A percentile compares a stretch with the other conserved stretches of the same genome.
Evolutionary conservation across 2,888 invertebrate species (phyloP).

Genomic region (Acrocera orbiculus): DNA sequence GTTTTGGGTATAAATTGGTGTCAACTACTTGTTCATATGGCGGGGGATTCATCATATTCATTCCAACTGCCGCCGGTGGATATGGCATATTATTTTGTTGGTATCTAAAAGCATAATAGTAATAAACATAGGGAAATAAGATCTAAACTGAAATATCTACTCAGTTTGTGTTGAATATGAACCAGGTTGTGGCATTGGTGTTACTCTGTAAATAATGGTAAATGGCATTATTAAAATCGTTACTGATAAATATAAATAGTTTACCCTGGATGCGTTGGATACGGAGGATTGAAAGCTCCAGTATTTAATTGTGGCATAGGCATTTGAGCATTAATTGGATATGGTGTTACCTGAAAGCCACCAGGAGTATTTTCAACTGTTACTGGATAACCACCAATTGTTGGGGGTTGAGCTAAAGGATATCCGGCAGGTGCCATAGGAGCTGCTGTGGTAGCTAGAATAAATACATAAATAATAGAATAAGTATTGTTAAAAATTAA

Average conservation of each 20-base stretch:
- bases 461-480: too few species aligned
- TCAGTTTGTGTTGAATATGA: too few species aligned
- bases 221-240: not conserved
- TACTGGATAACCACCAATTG: slow-evolving; percentile 7
- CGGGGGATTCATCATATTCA: slow-evolving; percentile 8
- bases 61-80: slow-evolving; percentile 1
- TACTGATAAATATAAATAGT: not conserved
- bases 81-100: not conserved
- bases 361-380: slow-evolving; percentile 7
- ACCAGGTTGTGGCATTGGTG: not conserved
- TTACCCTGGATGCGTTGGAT: slow-evolving; percentile 10
- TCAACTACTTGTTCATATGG: slow-evolving; percentile 11
- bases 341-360: slow-evolving; percentile 8
- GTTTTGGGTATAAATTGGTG: slow-evolving; percentile 6
- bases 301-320: slow-evolving; percentile 3
- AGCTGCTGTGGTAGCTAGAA: too few species aligned
- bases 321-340: slow-evolving; percentile 7
- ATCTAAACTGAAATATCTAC: too few species aligned
- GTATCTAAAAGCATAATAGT: not conserved
- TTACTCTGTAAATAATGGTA: not conserved
- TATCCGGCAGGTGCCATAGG: too few species aligned
- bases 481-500: too few species aligned
- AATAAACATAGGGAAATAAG: not conserved
- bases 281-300: slow-evolving; percentile 4
- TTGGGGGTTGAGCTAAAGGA: too few species aligned